Evolutionary conservation across 1,140 invertebrate genomes (phyloP).

Genomic region (Euwallacea similis): DNA sequence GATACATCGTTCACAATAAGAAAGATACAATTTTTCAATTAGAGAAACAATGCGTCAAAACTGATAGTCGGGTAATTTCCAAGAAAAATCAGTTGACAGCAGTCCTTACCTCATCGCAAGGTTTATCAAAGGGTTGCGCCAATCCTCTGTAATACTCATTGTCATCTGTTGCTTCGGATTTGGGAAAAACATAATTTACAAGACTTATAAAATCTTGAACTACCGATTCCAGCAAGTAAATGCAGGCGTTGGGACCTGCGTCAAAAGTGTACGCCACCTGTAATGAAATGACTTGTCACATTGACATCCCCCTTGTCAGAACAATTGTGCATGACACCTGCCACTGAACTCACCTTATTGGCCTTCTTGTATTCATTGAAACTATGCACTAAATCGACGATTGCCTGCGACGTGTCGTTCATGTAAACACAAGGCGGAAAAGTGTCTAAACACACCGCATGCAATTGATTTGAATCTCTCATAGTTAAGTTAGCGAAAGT

Average conservation of each 20-base stretch:
- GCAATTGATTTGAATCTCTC: conserved; percentile 97
- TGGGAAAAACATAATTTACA: conserved; percentile 74
- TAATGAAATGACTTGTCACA: conserved; percentile 10
- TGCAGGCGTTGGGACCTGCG: conserved; percentile 94
- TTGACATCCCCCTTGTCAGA: no score
- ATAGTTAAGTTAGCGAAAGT: conserved; percentile 93
- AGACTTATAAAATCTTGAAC: conserved; percentile 68
- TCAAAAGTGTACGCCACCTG: conserved; percentile 95
- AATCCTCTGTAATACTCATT: conserved; percentile 62
- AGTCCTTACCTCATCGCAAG: conserved; percentile 28
- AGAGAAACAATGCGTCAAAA: not conserved
- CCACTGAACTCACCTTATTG: conserved; percentile 59
- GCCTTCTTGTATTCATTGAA: conserved; percentile 72
- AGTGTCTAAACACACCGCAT: conserved; percentile 92
- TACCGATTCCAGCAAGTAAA: conserved; percentile 81
- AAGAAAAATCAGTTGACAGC: not conserved
- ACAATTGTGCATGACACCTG: not conserved
- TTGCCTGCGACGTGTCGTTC: conserved; percentile 82
- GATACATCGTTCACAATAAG: no score
- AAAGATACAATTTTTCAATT: not conserved
- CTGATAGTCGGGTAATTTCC: no score
- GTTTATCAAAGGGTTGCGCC: conserved; percentile 8
- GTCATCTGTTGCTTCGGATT: conserved; percentile 58
- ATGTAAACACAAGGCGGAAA: conserved; percentile 93
- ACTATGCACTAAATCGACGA: conserved; percentile 79